phyloP scores from a whole-genome alignment of 2,113 vertebrate genomes.

The Oophaga pumilio region DNA sequence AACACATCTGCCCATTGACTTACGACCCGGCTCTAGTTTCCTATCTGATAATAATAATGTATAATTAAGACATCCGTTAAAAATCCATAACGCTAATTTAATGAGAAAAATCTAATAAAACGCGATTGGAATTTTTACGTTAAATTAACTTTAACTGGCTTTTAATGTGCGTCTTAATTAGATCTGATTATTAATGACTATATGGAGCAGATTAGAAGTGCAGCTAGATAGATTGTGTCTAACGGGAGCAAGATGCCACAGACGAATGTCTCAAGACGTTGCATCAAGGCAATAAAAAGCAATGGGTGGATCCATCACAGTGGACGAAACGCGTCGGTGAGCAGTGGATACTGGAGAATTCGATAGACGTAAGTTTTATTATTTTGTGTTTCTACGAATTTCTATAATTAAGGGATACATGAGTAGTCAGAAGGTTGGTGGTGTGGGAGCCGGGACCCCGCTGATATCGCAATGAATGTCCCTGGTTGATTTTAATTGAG shows the following conservation, averaged over 20 bases:
- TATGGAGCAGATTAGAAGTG: slow-evolving; percentile 83
- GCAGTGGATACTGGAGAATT: neutral
- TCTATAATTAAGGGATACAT: no score
- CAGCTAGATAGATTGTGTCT: slow-evolving; percentile 68
- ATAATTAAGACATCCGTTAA: slow-evolving; percentile 88
- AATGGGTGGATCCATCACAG: neutral
- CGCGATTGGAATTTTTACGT: slow-evolving; percentile 88
- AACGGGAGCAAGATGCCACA: slow-evolving; percentile 71
- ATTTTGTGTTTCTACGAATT: no score
- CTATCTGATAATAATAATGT: slow-evolving; percentile 82
- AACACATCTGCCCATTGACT: slow-evolving; percentile 72
- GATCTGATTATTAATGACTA: slow-evolving; percentile 86
- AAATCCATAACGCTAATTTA: slow-evolving; percentile 88
- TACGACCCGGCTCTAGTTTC: slow-evolving; percentile 75
- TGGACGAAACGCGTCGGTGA: no score
- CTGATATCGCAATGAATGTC: no score
- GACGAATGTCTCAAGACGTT: neutral
- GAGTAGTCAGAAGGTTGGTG: no score
- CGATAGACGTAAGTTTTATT: neutral
- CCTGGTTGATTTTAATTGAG: no score
- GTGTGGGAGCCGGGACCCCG: no score
- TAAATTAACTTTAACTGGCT: slow-evolving; percentile 89
- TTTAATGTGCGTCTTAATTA: slow-evolving; percentile 89
- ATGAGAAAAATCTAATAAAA: slow-evolving; percentile 87
- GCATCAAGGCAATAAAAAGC: neutral